Conservation (phyloP, 2,113 vertebrate genomes). For the Varanus salvator region DNA sequence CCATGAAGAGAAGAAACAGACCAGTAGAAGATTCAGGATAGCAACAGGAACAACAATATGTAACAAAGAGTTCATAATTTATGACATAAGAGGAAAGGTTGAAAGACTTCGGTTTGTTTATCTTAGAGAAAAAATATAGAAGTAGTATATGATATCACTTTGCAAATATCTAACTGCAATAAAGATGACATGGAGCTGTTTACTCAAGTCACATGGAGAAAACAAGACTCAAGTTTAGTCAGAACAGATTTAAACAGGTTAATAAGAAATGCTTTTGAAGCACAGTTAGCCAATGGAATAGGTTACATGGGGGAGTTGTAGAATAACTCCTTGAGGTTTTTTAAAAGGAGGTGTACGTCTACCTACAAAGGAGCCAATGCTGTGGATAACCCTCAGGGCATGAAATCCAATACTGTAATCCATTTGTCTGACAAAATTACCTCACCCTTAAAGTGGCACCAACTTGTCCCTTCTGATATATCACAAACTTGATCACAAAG, state of each 20-base stretch:
- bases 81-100: not conserved
- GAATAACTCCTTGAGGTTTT: not conserved
- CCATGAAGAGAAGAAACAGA: not conserved
- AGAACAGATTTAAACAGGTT: not conserved
- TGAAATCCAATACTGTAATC: not conserved
- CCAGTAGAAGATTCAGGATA: not conserved
- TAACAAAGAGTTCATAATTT: not conserved
- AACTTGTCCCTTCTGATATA: not conserved
- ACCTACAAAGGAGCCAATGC: not conserved
- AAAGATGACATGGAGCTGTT: constrained; percentile 10
- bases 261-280: constrained; percentile 8
- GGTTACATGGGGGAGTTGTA: not conserved
- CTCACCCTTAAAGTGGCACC: not conserved
- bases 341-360: not conserved
- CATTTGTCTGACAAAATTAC: not conserved
- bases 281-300: not conserved
- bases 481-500: not conserved
- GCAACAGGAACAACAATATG: not conserved
- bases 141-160: not conserved
- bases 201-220: constrained; percentile 1
- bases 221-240: constrained; percentile 13
- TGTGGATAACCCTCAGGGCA: not conserved
- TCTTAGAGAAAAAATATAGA: not conserved
- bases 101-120: not conserved
- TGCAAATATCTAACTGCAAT: constrained; percentile 1